Evolutionary conservation across 2,113 vertebrate genomes (phyloP), one percentile per base, ranked within the genome.

Genomic region (Hoplias malabaricus): DNA sequence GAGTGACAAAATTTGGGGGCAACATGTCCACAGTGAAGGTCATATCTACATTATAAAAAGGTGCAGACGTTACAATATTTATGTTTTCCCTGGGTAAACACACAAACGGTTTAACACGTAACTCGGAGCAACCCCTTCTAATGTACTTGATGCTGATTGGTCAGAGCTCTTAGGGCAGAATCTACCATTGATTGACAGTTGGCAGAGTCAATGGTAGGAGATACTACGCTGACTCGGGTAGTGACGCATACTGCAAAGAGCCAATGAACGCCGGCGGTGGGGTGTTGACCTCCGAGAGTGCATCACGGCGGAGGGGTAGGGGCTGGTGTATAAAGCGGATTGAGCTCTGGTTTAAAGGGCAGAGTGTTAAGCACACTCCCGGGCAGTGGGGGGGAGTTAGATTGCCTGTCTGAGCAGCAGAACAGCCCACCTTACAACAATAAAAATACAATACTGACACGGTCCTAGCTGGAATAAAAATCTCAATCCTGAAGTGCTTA

Each of bases 321-420:
- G 83, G 71, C 80, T 54, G 48, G 80, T 88, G n/a, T 92, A 93
- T 94, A 93, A 87, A 93, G 82, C 38, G 78, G 80, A 73, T 84
- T 4, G 84, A 85, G 77, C 71, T 78, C 81, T 77, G 84, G 87
- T 91, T 88, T 85, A 90, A 90, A 91, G 89, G 91, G 88, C 87
- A 93, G 91, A 93, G 92, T 93, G 92, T 91, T 92, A 90, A 91
- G 89, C n/a, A 91, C 56, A 88, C 92, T 93, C 91, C 90, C 90
- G 81, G 87, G 88, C 88, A 83, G 88, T 79, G 84, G 91, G 72
- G 91, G 62, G 90, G 90, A 91, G 88, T 86, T 10, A 50, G 56
- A 0, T 16, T 81, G 42, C 69, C 38, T 73, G 75, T 3, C n/a
- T 16, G 62, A 16, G 50, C 66, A 79, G 84, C 61, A 70, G 31